Evolutionary conservation across 2,797 vertebrate genomes (phyloP).

Genomic region (Sebastes goodei): DNA sequence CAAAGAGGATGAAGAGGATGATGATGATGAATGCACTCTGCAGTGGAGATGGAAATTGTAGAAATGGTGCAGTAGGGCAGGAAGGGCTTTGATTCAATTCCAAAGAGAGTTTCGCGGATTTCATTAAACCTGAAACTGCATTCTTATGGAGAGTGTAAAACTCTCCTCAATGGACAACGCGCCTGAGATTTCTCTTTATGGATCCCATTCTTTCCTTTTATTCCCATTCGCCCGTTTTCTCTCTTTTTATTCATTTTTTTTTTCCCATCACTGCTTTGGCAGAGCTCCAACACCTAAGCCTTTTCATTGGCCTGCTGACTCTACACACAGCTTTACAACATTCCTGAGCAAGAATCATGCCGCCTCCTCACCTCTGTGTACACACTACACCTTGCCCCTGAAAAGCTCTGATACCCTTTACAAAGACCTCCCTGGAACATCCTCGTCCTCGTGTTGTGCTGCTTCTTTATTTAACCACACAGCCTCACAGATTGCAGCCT

Average conservation of each 20-base stretch:
- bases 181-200: constrained; percentile 30
- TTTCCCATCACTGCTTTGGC: constrained; percentile 20
- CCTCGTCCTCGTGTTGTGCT: neutral
- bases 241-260: constrained; percentile 14
- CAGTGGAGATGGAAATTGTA: constrained; percentile 25
- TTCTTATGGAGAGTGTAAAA: constrained; percentile 35
- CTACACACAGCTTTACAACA: constrained; percentile 68
- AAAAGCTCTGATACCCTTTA: constrained; percentile 44
- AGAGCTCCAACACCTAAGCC: constrained; percentile 38
- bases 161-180: constrained; percentile 23
- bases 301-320: constrained; percentile 58
- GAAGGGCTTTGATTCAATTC: constrained; percentile 36
- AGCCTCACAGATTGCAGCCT: constrained; percentile 27
- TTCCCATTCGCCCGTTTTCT: constrained; percentile 23
- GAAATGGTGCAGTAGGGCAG: constrained; percentile 32
- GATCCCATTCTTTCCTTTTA: constrained; percentile 42
- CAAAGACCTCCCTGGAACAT: constrained; percentile 49
- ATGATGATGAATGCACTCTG: constrained; percentile 22
- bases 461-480: constrained; percentile 35
- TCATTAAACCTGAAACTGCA: constrained; percentile 27
- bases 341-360: constrained; percentile 49
- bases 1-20: constrained; percentile 13
- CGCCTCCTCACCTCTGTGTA: constrained; percentile 58
- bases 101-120: constrained; percentile 43
- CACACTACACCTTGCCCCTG: constrained; percentile 49